Percentiles rank a stretch among this genome's conserved stretches.
phyloP scores from a whole-genome alignment of 2,888 invertebrate genomes.

The Chelonus formosanus region DNA sequence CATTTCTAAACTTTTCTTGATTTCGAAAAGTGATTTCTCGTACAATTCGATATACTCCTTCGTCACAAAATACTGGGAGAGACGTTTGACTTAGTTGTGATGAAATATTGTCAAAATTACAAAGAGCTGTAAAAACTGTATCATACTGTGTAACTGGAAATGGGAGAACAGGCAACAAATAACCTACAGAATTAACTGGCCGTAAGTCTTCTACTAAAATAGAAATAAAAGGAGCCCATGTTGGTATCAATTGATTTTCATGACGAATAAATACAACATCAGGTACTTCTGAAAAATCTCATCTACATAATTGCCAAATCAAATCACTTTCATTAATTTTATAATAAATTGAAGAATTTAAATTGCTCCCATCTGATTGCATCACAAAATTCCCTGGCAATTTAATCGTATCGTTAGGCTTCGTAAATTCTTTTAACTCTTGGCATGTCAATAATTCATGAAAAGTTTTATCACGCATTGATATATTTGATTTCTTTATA shows the following conservation, averaged over 20 bases:
- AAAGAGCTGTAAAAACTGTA: constrained; percentile 17
- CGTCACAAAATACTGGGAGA: constrained; percentile 20
- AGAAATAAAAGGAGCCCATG: constrained; percentile 22
- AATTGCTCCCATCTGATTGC: too few relatives aligned
- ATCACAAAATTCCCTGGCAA: too few relatives aligned
- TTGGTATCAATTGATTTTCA: too few relatives aligned
- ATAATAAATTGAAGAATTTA: too few relatives aligned
- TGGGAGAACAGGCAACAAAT: constrained; percentile 15
- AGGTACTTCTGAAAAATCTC: too few relatives aligned
- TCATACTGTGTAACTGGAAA: constrained; percentile 18
- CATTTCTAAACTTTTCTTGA: constrained; percentile 26
- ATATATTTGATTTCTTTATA: neutral
- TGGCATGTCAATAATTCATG: constrained; percentile 22
- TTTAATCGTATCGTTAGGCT: neutral
- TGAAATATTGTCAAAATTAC: neutral
- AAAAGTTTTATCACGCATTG: neutral
- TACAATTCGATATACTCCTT: constrained; percentile 29
- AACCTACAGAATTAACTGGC: constrained; percentile 11
- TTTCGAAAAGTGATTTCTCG: constrained; percentile 21
- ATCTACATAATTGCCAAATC: too few relatives aligned
- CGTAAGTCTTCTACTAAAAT: constrained; percentile 12
- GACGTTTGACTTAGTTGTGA: neutral
- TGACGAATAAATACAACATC: too few relatives aligned
- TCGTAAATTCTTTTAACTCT: constrained; percentile 12
- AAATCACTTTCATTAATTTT: too few relatives aligned